Base-by-base conservation (phyloP, 2,797 vertebrate genomes). In the Rhincodon typus region DNA sequence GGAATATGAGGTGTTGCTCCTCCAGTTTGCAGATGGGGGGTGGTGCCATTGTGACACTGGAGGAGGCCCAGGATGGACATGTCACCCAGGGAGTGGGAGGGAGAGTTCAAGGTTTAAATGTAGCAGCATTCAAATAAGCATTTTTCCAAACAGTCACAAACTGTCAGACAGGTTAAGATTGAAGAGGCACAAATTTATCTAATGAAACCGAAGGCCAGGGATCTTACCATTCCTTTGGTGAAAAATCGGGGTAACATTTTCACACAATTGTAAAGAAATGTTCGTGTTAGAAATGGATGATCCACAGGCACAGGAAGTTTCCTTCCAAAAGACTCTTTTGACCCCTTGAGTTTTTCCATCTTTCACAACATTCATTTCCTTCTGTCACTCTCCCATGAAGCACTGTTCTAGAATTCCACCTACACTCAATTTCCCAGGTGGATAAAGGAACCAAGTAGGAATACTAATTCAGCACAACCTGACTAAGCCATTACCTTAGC, bases 401-500 rank as follows among this genome's bases (percentile, higher is more conserved):
- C 3, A 69, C 66, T 25, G n/a, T n/a, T 25, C 7, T n/a, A 93
- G 23, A 19, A 69, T 67, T 42, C 13, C 69, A 77, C 27, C 66
- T 69, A 3, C 12, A 13, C 86, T 88, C 53, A 88, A 34, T 62
- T 90, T 53, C 87, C 12, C 15, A 57, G 23, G 53, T 30, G 50
- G 87, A 4, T 90, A 57, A 57, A 90, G 34, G 21, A 70, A 94
- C 6, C 25, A 94, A 50, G 12, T 12, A 34, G 46, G 25, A 72
- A 46, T 19, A 72, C 46, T 34, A 77, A 74, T 57, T 5, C 46
- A 57, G 42, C 25, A 17, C 94, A n/a, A 27, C 19, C 70, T 21
- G 42, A 53, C 17, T 27, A 53, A 77, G 74, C 46, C 67, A 53
- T 95, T 98, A 99, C 99, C 98, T 99, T 98, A 97, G 97, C 98